Evolutionary conservation across 92 coral and sea anemone genomes (phyloP).

Genomic region (Zoanthus sansibaricus): DNA sequence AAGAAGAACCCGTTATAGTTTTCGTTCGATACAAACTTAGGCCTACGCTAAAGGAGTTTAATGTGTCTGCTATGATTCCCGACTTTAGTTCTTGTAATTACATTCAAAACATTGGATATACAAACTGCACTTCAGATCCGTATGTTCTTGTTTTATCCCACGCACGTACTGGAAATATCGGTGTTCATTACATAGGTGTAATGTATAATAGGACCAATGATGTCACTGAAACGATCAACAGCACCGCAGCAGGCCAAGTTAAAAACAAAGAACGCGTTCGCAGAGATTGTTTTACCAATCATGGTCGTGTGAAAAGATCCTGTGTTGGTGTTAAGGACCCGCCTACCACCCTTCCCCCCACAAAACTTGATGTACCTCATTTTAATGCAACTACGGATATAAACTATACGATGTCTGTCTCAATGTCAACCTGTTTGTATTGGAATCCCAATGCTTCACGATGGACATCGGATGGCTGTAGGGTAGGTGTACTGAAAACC

Average conservation of each 20-base stretch:
- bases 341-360: conserved; percentile 80
- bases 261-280: conserved; percentile 52
- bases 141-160: conserved; percentile 69
- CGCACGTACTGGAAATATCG: conserved; percentile 71
- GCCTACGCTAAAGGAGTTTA: conserved; percentile 69
- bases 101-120: conserved; percentile 20
- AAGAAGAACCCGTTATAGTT: conserved; percentile 57
- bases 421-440: conserved; percentile 80
- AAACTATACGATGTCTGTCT: conserved; percentile 76
- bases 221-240: not conserved
- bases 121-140: conserved; percentile 73
- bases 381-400: conserved; percentile 76
- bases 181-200: conserved; percentile 76
- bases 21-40: conserved; percentile 70
- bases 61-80: conserved; percentile 71
- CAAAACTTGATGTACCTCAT: conserved; percentile 41
- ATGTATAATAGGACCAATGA: conserved; percentile 26
- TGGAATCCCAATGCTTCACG: conserved; percentile 66
- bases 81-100: conserved; percentile 69
- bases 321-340: conserved; percentile 92
- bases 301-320: conserved; percentile 79
- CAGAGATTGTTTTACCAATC: conserved; percentile 65
- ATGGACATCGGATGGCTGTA: conserved; percentile 88
- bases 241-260: not conserved
- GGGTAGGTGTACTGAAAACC: conserved; percentile 49